Evolutionary conservation across 2,888 invertebrate genomes (phyloP).

Genomic region (Dryococelus australis): DNA sequence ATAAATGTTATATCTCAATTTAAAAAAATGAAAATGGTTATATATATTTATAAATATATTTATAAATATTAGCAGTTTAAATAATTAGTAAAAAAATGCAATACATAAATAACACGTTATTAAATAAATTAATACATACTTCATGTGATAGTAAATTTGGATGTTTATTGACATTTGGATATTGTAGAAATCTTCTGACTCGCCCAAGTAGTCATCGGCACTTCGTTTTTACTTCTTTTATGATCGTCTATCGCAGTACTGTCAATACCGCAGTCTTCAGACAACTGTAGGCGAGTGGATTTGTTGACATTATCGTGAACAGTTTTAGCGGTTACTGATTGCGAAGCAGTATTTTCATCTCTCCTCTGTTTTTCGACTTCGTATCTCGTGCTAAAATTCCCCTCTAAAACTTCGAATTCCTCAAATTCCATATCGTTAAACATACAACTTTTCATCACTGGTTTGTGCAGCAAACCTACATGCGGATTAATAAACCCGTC

Average conservation of each 20-base stretch:
- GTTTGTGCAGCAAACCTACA: neutral
- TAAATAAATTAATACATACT: too few relatives aligned
- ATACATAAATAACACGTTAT: too few relatives aligned
- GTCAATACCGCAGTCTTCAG: neutral
- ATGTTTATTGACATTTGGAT: neutral
- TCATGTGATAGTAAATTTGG: too few relatives aligned
- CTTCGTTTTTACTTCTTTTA: neutral
- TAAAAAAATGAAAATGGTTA: too few relatives aligned
- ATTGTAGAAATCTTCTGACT: neutral
- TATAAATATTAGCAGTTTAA: too few relatives aligned
- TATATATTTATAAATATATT: too few relatives aligned
- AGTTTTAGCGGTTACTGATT: neutral
- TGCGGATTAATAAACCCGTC: neutral
- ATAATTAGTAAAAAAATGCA: too few relatives aligned
- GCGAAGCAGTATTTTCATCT: conserved; percentile 20
- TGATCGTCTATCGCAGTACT: neutral
- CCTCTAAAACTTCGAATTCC: conserved; percentile 72
- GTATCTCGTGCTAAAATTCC: conserved; percentile 47
- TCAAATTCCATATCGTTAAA: conserved; percentile 81
- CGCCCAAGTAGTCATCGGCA: conserved; percentile 36
- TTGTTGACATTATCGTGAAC: neutral
- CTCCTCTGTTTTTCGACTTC: neutral
- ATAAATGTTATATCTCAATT: too few relatives aligned
- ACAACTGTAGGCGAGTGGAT: neutral
- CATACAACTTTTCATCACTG: neutral